Evolutionary conservation across 2,113 vertebrate genomes (phyloP).

Genomic region (Cynoglossus semilaevis): DNA sequence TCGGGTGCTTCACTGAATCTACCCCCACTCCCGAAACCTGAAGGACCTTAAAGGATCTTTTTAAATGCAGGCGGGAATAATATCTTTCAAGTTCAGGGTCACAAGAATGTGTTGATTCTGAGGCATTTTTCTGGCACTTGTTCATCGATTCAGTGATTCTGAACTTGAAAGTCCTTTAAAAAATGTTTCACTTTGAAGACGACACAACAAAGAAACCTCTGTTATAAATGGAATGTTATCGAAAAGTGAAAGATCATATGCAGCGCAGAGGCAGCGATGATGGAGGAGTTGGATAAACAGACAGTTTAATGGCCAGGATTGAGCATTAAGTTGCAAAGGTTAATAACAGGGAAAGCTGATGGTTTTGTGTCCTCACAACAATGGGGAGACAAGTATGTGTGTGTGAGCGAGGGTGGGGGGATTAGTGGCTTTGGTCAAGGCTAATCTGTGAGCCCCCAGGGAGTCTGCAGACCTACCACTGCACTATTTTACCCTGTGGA

Average conservation of each 20-base stretch:
- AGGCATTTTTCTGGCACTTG: too few species aligned
- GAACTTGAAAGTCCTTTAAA: not conserved
- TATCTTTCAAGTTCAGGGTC: not conserved
- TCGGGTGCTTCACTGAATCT: not conserved
- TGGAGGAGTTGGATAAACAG: too few species aligned
- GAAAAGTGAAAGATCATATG: too few species aligned
- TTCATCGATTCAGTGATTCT: too few species aligned
- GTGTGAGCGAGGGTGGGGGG: constrained; percentile 51
- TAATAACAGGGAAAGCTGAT: too few species aligned
- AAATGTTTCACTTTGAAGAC: not conserved
- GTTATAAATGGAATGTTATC: not conserved
- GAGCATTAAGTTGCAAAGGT: too few species aligned
- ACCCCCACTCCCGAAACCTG: not conserved
- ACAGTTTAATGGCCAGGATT: too few species aligned
- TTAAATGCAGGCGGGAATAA: too few species aligned
- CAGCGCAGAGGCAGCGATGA: too few species aligned
- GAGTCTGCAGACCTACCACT: constrained; percentile 61
- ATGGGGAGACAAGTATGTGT: constrained; percentile 2
- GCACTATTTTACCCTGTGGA: constrained; percentile 36
- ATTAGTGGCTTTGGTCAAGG: constrained; percentile 64
- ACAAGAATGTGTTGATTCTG: not conserved
- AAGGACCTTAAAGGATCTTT: not conserved
- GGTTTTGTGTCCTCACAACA: too few species aligned
- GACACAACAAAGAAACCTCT: not conserved
- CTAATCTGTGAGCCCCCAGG: constrained; percentile 69